Conservation (phyloP, 2,113 vertebrate genomes). For the Oreocharis arfaki region DNA sequence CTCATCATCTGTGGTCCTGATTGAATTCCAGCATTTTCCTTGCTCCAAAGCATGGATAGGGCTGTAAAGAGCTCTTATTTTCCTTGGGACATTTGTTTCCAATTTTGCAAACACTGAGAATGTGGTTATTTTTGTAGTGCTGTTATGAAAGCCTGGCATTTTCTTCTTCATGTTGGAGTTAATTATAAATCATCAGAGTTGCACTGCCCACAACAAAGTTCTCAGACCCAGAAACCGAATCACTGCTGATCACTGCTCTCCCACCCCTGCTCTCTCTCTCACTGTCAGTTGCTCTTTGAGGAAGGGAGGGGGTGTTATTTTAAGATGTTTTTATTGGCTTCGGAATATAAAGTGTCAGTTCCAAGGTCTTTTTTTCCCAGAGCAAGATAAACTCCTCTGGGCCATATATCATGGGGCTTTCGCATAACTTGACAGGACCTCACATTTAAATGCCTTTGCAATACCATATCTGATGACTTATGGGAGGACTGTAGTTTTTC, state of each 20-base stretch:
- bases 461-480: constrained; percentile 70
- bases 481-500: constrained; percentile 63
- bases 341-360: constrained; percentile 80
- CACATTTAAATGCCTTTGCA: constrained; percentile 76
- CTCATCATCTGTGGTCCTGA: constrained; percentile 80
- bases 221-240: constrained; percentile 79
- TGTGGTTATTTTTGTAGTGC: constrained; percentile 82
- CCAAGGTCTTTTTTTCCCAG: constrained; percentile 92
- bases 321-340: constrained; percentile 95
- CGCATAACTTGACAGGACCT: constrained; percentile 80
- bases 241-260: constrained; percentile 72
- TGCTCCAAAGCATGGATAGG: constrained; percentile 74
- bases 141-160: constrained; percentile 88
- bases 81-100: constrained; percentile 87
- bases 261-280: constrained; percentile 69
- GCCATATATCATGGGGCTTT: constrained; percentile 84
- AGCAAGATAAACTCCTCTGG: constrained; percentile 88
- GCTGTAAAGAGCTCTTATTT: constrained; percentile 76
- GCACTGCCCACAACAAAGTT: constrained; percentile 81
- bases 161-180: constrained; percentile 86
- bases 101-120: constrained; percentile 82
- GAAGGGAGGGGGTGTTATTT: constrained; percentile 83
- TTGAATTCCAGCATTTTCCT: constrained; percentile 74
- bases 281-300: constrained; percentile 70
- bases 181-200: constrained; percentile 80